phyloP scores from a whole-genome alignment of 2,888 invertebrate genomes.

The Drosophila maculinotata region DNA sequence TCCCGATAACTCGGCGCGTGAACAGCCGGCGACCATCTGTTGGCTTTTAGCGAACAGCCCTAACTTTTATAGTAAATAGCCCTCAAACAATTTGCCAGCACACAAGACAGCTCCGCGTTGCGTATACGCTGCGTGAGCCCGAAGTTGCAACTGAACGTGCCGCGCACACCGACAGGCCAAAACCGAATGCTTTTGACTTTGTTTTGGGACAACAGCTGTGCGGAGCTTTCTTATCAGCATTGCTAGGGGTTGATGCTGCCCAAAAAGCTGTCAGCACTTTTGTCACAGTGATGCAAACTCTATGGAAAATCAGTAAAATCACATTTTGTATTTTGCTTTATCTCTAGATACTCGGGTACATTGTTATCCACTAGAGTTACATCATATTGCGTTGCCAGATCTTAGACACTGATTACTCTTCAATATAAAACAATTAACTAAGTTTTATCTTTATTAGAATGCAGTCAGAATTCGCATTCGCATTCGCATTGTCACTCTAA shows the following conservation, averaged over 20 bases:
- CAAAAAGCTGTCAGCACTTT: slow-evolving; percentile 47
- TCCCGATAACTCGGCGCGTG: slow-evolving; percentile 67
- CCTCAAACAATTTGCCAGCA: slow-evolving; percentile 6
- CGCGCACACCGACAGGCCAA: slow-evolving; percentile 45
- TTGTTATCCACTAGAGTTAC: no score
- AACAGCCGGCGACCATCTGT: slow-evolving; percentile 77
- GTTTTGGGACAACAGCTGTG: slow-evolving; percentile 69
- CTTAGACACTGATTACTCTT: no score
- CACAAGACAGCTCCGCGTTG: slow-evolving; percentile 41
- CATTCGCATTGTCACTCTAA: no score
- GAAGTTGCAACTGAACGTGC: slow-evolving; percentile 62
- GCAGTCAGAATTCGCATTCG: no score
- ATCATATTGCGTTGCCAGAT: no score
- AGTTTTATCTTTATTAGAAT: no score
- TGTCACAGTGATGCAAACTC: slow-evolving; percentile 46
- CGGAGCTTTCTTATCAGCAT: slow-evolving; percentile 71
- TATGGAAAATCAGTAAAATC: background rate
- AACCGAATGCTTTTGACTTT: slow-evolving; percentile 53
- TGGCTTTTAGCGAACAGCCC: slow-evolving; percentile 58
- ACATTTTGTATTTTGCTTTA: no score
- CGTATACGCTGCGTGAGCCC: slow-evolving; percentile 71
- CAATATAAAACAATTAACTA: no score
- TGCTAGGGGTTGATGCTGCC: slow-evolving; percentile 53
- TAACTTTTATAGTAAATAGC: slow-evolving; percentile 62
- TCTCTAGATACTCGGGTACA: no score